phyloP scores from a whole-genome alignment of 2,797 vertebrate genomes.

The Poecilia wingei region DNA sequence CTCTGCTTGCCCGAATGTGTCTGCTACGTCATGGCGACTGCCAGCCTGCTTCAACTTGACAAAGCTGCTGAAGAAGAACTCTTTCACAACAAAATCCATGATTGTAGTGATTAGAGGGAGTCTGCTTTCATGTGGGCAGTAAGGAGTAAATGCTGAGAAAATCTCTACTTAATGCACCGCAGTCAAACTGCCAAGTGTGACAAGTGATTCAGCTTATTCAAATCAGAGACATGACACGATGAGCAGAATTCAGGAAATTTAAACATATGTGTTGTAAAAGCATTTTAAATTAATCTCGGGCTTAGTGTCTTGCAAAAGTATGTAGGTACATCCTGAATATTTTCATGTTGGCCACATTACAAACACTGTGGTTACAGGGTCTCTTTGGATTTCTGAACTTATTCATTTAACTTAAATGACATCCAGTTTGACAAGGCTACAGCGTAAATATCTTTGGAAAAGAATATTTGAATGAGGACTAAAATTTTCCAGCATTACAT shows the following conservation, averaged over 20 bases:
- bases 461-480: background rate
- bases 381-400: background rate
- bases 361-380: background rate
- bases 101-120: constrained; percentile 43
- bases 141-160: constrained; percentile 3
- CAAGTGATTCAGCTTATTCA: constrained; percentile 15
- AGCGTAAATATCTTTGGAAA: background rate
- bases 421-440: background rate
- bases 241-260: background rate
- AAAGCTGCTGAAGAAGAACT: constrained; percentile 36
- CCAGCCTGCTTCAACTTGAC: constrained; percentile 63
- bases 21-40: constrained; percentile 40
- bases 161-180: background rate
- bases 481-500: background rate
- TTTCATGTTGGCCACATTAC: background rate
- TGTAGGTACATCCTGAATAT: background rate
- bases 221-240: background rate
- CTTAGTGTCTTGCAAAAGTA: background rate
- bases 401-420: background rate
- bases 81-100: constrained; percentile 50
- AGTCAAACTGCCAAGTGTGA: background rate
- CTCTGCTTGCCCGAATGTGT: constrained; percentile 47
- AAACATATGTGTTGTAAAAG: background rate
- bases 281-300: background rate
- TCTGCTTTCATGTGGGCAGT: constrained; percentile 33